Conservation (phyloP, 2,797 vertebrate genomes). For the Anolis apletophallus region DNA sequence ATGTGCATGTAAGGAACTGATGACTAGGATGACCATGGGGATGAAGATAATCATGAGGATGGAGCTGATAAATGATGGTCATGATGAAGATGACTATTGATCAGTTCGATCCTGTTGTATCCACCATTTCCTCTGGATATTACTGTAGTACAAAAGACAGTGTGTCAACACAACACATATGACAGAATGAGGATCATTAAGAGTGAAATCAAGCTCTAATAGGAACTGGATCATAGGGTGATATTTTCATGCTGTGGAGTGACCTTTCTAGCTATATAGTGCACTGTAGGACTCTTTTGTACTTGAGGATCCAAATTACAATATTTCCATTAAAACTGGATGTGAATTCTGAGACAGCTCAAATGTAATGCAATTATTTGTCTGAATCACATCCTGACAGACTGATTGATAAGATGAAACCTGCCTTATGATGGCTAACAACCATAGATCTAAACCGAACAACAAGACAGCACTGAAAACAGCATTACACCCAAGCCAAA, state of each 20-base stretch:
- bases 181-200: not conserved
- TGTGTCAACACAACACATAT: not conserved
- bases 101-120: not conserved
- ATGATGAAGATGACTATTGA: constrained; percentile 17
- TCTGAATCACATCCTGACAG: not conserved
- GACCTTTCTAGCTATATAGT: not conserved
- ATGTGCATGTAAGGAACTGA: constrained; percentile 9
- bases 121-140: not conserved
- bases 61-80: constrained; percentile 31
- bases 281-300: not conserved
- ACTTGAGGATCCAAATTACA: not conserved
- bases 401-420: not conserved
- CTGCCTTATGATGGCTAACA: not conserved
- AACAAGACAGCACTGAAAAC: not conserved
- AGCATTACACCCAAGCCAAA: not conserved
- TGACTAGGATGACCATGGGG: constrained; percentile 24
- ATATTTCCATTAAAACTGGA: not conserved
- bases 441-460: not conserved
- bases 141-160: constrained; percentile 27
- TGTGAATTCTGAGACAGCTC: not conserved
- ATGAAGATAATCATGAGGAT: constrained; percentile 24
- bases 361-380: not conserved
- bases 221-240: not conserved
- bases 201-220: not conserved
- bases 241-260: not conserved